phyloP scores from a whole-genome alignment of 2,113 vertebrate species.

The Mus musculus region DNA sequence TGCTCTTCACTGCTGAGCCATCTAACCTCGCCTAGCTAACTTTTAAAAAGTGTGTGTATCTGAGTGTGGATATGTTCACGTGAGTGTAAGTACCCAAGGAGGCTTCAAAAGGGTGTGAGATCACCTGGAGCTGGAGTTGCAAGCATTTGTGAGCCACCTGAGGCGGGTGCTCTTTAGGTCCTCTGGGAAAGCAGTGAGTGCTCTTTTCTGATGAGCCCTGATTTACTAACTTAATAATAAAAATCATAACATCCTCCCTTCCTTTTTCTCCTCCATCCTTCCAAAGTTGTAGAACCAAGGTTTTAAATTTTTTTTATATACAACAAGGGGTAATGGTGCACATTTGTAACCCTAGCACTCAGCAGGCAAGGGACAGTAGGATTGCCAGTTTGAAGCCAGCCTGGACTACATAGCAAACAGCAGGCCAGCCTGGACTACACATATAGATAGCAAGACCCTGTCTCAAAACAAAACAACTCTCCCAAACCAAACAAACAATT shows the following conservation, averaged over 20 bases:
- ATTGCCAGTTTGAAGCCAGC: neutral
- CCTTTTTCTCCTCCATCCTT: neutral
- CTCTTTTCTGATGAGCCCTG: neutral
- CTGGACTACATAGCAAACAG: neutral
- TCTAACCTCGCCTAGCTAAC: neutral
- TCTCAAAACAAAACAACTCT: neutral
- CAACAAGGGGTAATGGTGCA: neutral
- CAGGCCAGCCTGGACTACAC: neutral
- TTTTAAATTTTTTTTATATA: neutral
- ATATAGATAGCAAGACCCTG: neutral
- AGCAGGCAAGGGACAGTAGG: neutral
- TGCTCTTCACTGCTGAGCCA: too few species aligned
- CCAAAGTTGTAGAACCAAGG: neutral
- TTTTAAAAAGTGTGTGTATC: conserved; percentile 25
- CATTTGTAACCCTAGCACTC: neutral
- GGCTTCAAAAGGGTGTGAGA: neutral
- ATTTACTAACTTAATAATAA: neutral
- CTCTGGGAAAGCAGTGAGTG: neutral
- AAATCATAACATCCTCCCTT: conserved; percentile 4
- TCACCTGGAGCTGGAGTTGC: neutral
- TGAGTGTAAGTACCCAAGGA: neutral
- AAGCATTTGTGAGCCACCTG: neutral
- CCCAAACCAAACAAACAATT: neutral
- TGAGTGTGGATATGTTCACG: neutral
- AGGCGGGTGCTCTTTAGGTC: neutral